phyloP scores from a whole-genome alignment of 1,140 invertebrate genomes.

The Paralvinella palmiformis region DNA sequence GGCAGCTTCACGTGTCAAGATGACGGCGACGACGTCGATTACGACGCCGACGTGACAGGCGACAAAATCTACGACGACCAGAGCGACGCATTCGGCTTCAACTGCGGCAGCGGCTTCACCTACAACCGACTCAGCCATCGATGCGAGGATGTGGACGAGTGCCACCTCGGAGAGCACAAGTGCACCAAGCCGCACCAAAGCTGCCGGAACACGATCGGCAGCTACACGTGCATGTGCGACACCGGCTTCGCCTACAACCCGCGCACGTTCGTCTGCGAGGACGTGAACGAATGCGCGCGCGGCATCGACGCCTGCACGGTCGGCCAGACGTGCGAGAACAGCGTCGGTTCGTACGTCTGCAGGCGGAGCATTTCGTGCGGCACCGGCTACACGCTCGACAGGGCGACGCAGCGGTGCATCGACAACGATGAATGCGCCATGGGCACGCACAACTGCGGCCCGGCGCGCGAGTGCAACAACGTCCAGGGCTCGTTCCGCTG shows the following conservation, averaged over 20 bases:
- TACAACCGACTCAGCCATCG: conserved; percentile 25
- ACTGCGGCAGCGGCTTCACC: conserved; percentile 23
- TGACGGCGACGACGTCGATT: background rate
- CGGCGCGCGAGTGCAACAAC: conserved; percentile 77
- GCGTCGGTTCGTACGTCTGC: conserved; percentile 41
- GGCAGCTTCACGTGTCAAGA: conserved; percentile 42
- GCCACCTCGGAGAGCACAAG: conserved; percentile 32
- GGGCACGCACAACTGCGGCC: conserved; percentile 73
- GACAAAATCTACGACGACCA: too few relatives aligned
- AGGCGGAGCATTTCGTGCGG: conserved; percentile 76
- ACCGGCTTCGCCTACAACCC: conserved; percentile 31
- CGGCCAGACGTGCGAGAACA: conserved; percentile 45
- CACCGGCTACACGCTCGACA: conserved; percentile 91
- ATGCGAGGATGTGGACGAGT: conserved; percentile 48
- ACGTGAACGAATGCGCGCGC: conserved; percentile 55
- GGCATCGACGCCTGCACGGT: conserved; percentile 47
- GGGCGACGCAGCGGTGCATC: conserved; percentile 75
- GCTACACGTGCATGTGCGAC: conserved; percentile 48
- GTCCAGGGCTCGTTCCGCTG: conserved; percentile 74
- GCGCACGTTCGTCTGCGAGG: conserved; percentile 38
- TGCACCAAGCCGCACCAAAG: conserved; percentile 30
- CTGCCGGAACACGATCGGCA: conserved; percentile 46
- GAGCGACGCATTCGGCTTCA: too few relatives aligned
- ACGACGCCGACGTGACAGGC: background rate
- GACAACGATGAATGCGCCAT: conserved; percentile 89